phyloP scores from a whole-genome alignment of 1,140 invertebrate species.

The Panulirus ornatus region DNA sequence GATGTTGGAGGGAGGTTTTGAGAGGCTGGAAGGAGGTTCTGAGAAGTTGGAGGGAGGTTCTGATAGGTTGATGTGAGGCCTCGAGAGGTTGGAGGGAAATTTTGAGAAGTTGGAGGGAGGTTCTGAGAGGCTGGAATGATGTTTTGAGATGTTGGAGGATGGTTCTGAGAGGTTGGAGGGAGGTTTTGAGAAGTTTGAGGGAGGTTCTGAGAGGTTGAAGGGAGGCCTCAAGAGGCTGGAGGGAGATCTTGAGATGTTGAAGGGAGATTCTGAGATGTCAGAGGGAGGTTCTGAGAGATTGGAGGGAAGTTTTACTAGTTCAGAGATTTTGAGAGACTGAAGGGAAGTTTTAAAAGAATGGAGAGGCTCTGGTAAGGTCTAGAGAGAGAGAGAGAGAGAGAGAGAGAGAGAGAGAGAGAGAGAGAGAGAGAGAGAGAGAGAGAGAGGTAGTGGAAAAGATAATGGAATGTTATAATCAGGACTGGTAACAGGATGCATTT shows the following conservation, averaged over 20 bases:
- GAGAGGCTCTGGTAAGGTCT: no score
- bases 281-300: no score
- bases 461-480: neutral
- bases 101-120: no score
- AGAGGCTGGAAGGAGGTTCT: neutral
- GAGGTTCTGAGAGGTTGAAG: slow-evolving; percentile 2
- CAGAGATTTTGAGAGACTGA: no score
- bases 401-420: slow-evolving; percentile 11
- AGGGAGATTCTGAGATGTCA: no score
- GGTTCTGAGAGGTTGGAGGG: no score
- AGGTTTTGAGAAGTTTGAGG: neutral
- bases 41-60: neutral
- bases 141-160: slow-evolving; percentile 11
- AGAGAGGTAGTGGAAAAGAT: no score
- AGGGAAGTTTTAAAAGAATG: no score
- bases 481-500: neutral
- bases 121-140: neutral
- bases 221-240: no score
- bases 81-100: neutral
- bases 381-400: no score
- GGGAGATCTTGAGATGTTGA: no score
- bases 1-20: neutral
- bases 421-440: slow-evolving; percentile 42
- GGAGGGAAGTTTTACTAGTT: no score
- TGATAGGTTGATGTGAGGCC: neutral